phyloP scores from a whole-genome alignment of 2,113 vertebrate species.

The Toxotes chatareus region DNA sequence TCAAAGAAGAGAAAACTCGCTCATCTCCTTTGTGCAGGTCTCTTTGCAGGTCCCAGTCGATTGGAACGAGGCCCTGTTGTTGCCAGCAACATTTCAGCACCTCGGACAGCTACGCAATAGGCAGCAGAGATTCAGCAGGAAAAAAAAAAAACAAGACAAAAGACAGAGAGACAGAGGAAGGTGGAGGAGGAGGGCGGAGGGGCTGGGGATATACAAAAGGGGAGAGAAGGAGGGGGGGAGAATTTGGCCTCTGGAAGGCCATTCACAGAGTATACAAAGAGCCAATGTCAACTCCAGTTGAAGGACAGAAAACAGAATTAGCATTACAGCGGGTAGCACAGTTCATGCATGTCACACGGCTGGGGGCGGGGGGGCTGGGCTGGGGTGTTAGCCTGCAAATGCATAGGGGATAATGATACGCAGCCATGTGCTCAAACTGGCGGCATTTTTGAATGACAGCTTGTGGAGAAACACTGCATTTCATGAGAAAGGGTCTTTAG shows the following conservation, averaged over 20 bases:
- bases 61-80: conserved; percentile 20
- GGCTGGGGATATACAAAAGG: conserved; percentile 13
- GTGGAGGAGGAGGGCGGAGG: conserved; percentile 19
- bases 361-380: not conserved
- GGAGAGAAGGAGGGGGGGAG: conserved; percentile 5
- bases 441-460: not conserved
- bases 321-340: conserved; percentile 44
- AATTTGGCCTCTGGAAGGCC: conserved; percentile 56
- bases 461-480: too few relatives aligned
- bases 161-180: conserved; percentile 28
- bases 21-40: not conserved
- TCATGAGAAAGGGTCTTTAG: too few relatives aligned
- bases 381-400: not conserved
- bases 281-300: conserved; percentile 64
- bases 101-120: conserved; percentile 75
- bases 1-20: not conserved
- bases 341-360: conserved; percentile 45
- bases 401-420: not conserved
- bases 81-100: conserved; percentile 75
- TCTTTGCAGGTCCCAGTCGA: conserved; percentile 12
- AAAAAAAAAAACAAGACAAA: conserved; percentile 43
- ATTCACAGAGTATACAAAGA: conserved; percentile 69
- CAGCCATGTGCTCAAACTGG: not conserved
- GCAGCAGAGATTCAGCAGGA: conserved; percentile 47
- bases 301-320: conserved; percentile 65